Base-by-base conservation (phyloP, 2,797 vertebrate genomes). In the Sphaeramia orbicularis region DNA sequence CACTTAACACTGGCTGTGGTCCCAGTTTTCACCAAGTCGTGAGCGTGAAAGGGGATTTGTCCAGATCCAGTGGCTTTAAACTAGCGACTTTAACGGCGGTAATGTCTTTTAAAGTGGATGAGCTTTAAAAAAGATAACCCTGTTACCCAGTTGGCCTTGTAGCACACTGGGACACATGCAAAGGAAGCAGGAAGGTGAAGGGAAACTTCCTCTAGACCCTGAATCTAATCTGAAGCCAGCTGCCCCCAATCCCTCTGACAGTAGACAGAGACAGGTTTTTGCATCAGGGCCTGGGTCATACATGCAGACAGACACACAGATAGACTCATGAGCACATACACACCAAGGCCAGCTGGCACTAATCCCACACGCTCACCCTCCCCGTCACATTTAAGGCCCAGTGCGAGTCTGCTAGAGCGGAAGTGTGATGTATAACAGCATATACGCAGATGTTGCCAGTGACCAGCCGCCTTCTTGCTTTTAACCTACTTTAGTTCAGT, bases 201-300 rank as follows among this genome's bases (percentile, higher is more conserved):
- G n/a, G 38, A 62, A 68, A 77, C 68, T 74, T 85, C 76, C 61
- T 52, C 37, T 71, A 58, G 65, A 80, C 76, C 71, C 43, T 55
- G 57, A 63, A 57, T 65, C 49, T 91, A 80, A 79, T 89, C 79
- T 78, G 12, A 75, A 70, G 48, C 70, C 74, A 69, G 16, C 53
- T 63, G 75, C 60, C 86, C 86, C 69, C 74, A 91, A 88, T 91
- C 86, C 78, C 62, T 79, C 68, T 61, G 71, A 83, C 32, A 24
- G 66, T 77, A 63, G 66, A 80, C 51, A 62, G 72, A 65, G 78
- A 75, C 80, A 47, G 19, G 50, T 48, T 74, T 67, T 83, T 24
- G 74, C 47, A 41, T 74, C 74, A 77, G 51, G 58, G 63, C 59
- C 42, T 3, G 35, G 76, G 70, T 78, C 73, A 61, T 14, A 74